Evolutionary conservation across 2,797 vertebrate genomes (phyloP), one percentile per base, ranked within the genome.

Genomic region (Pipistrellus kuhlii): DNA sequence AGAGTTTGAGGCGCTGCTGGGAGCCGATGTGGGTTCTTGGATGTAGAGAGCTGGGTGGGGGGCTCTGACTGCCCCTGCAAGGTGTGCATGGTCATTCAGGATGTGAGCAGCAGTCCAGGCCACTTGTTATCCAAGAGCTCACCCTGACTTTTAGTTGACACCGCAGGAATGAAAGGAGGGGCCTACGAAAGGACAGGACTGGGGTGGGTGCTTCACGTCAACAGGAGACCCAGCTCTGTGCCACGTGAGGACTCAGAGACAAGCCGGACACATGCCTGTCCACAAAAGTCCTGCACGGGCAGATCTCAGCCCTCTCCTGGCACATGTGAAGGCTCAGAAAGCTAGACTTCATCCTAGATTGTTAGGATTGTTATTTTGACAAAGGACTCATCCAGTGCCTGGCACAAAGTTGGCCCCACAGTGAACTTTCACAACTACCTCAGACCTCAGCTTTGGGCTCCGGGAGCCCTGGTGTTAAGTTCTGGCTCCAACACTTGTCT

Each of bases 401-500:
- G n/a, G n/a, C 35, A 66, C 18, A 25, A 66, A 62, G 30, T 3
- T 8, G 18, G 27, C n/a, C 27, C 88, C 14, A 11, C 59, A 35
- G n/a, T 80, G 76, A 64, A 30, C 71, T 48, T 83, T 30, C 38
- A 5, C 3, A 38, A 46, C 20, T 32, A 14, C 44, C 1, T 0
- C 21, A 32, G 25, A 66, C n/a, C 76, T 85, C 82, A 15, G n/a
- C 35, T n/a, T 23, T 2, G 41, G 78, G 53, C 21, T 69, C 81
- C 25, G 14, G 10, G 59, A 30, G 30, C 38, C 44, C 41, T 44
- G 82, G 13, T 5, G 6, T 35, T 62, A 82, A 38, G 57, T 51
- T 76, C 14, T 84, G 55, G 46, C 85, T 77, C 18, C 23, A 51
- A 18, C 27, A 38, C 41, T 80, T 88, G 85, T 83, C 92, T 94